These are phyloP conservation scores for Protonibea diacanthus DNA, from an alignment of 2,797 vertebrate genomes.

Conservation along the genomic window DNA sequence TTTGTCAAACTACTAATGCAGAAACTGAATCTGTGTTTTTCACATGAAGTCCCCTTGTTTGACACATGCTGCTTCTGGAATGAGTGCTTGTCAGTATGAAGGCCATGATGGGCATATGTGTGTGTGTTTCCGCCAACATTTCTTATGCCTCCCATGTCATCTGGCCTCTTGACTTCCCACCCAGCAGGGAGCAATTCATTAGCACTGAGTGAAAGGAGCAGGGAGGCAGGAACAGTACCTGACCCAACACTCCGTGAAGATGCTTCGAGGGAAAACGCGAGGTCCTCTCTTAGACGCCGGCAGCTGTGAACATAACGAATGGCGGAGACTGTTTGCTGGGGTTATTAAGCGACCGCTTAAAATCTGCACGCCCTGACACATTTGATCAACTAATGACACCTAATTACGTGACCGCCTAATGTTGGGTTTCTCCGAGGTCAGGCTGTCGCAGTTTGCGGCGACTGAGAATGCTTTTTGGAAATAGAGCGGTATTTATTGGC, in stretches of 20 bases:
- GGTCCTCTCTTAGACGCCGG: constrained; percentile 3
- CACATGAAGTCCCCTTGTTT: background rate
- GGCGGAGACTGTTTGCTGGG: background rate
- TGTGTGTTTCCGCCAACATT: constrained; percentile 3
- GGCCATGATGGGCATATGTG: background rate
- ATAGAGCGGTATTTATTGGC: constrained; percentile 75
- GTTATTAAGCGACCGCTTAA: constrained; percentile 49
- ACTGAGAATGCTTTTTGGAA: constrained; percentile 63
- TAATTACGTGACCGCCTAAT: constrained; percentile 70
- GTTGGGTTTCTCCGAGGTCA: constrained; percentile 63
- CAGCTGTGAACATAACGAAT: background rate
- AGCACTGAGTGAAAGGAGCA: constrained; percentile 50
- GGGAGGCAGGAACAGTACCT: constrained; percentile 23
- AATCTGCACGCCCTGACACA: constrained; percentile 47
- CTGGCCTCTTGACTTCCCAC: constrained; percentile 45
- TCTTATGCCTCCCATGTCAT: background rate
- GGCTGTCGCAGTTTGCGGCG: constrained; percentile 36
- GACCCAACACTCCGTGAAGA: constrained; percentile 42
- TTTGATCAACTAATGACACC: constrained; percentile 73
- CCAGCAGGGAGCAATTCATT: constrained; percentile 57
- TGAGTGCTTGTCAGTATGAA: background rate
- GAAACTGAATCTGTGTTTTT: background rate
- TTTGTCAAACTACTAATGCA: background rate
- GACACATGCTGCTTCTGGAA: background rate
- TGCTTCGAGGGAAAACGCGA: constrained; percentile 5